Base-by-base conservation (phyloP, 2,888 invertebrate genomes). In the Volucella inflata region DNA sequence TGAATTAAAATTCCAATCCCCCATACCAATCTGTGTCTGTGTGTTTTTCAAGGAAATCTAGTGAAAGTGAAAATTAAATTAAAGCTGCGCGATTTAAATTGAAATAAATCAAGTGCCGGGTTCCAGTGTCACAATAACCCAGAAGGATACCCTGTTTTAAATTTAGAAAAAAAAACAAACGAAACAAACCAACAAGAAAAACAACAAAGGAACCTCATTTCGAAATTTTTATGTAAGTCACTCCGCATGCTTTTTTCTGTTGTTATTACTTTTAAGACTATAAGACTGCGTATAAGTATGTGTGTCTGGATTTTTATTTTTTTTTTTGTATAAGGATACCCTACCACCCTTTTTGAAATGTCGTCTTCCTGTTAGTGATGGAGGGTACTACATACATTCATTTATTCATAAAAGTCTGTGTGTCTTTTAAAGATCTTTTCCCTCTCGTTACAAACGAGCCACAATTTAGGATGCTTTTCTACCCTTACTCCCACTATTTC, bases 381-480 rank as follows among this genome's bases (percentile, higher is more conserved):
- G 21, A 2, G 3, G 21, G 21, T 21, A 3, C 21, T 14, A 71
- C 36, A 42, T 48, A 46, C 11, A 21, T 17, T 14, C 21, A 8
- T 67, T n/a, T 44, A 38, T 10, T 30, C 36, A 55, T 2, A 38
- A 21, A 21, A 21, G 21, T 21, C 21, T 21, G 21, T 59, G 57
- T 51, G 10, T 1, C 21, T 42, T 40, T 12, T 44, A 72, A 65
- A 51, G 46, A 77, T 71, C 46, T 51, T 65, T 82, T 71, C 17
- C 46, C 59, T 77, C 65, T 71, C 51, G 53, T 72, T 82, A 67
- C 67, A 82, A 82, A 82, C 72, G 82, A 82, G 82, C 82, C 71
- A 72, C 77, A 82, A n/a, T 71, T 81, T 71, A 72, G 67, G 11
- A 82, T 60, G 60, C 67, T 82, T 77, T 36, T 17, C 12, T 70